Evolutionary conservation across 1,140 invertebrate species (phyloP), one percentile per base, ranked within the genome.

Genomic region (Phocides pigmalion): DNA sequence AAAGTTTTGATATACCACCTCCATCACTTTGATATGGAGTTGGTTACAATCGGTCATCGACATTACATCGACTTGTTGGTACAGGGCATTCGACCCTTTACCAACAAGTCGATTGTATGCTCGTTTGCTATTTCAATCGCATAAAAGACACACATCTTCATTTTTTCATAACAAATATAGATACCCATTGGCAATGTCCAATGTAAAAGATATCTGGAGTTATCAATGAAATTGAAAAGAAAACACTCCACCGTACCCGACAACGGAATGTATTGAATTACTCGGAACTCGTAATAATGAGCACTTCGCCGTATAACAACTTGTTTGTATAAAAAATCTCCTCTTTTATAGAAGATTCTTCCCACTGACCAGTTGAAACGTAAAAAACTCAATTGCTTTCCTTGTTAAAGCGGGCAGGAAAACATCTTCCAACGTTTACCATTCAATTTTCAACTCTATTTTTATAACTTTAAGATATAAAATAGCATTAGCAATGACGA

Each of bases 311-410:
- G 37, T 61, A 49, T 61, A 61, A 61, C 58, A 49, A 61, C 42
- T 61, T 61, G 44, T 39, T n/a, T n/a, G n/a, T n/a, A 28, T 47
- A 59, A 61, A 61, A 59, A 61, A 54, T 41, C 50, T 59, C 44
- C 46, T 41, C 8, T 12, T n/a, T n/a, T n/a, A 32, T 32, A 11
- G 9, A 32, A 32, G n/a, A n/a, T n/a, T n/a, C n/a, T n/a, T 25
- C 46, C 63, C 11, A 53, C 75, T 78, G 73, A 68, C 72, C 73
- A 53, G 47, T 75, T 70, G 72, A 74, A 72, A 74, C 65, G 62
- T 77, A 77, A 68, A 74, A 77, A 78, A 70, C 68, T 71, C 68
- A 70, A 75, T 71, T 68, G 66, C 61, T 66, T 64, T 61, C 61
- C 63, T 56, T 68, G 65, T 68, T 68, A 68, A 68, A n/a, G n/a